Evolutionary conservation across 2,888 invertebrate species (phyloP).

Genomic region (Ochropacha duplaris): DNA sequence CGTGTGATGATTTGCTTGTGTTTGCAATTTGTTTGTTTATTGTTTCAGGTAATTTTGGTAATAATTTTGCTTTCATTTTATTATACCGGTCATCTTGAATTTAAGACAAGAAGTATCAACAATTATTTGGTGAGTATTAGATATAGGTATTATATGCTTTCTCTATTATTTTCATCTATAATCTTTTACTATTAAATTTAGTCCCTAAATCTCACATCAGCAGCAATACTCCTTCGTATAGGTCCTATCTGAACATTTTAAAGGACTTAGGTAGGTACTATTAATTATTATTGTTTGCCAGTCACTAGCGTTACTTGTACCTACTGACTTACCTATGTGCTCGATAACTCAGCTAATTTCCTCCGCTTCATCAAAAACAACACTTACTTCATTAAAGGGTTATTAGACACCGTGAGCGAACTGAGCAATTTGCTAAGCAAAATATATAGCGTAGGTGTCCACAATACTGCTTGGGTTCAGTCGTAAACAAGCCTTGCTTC

Average conservation of each 20-base stretch:
- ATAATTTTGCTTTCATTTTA: neutral
- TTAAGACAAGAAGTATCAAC: neutral
- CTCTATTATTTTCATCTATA: no score
- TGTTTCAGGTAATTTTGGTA: slow-evolving; percentile 1
- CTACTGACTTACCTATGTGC: no score
- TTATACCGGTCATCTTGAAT: neutral
- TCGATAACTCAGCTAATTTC: slow-evolving; percentile 27
- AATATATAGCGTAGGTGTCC: slow-evolving; percentile 79
- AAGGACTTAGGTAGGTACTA: no score
- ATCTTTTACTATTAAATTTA: neutral
- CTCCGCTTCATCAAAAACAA: slow-evolving; percentile 18
- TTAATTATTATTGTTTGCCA: no score
- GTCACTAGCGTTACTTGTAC: no score
- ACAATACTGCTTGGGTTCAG: slow-evolving; percentile 68
- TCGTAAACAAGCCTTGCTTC: slow-evolving; percentile 74
- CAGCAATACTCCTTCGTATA: neutral
- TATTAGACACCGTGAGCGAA: slow-evolving; percentile 75
- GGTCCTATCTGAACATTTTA: neutral
- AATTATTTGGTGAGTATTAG: neutral
- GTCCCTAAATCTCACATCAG: neutral
- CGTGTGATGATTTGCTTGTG: neutral
- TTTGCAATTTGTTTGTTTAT: neutral
- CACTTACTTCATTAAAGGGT: slow-evolving; percentile 76
- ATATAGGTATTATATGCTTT: no score
- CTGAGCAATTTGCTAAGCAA: slow-evolving; percentile 80